Percentiles rank a stretch among this genome's conserved stretches.
phyloP scores from a whole-genome alignment of 2,888 invertebrate genomes.

The Sphecodes monilicornis region DNA sequence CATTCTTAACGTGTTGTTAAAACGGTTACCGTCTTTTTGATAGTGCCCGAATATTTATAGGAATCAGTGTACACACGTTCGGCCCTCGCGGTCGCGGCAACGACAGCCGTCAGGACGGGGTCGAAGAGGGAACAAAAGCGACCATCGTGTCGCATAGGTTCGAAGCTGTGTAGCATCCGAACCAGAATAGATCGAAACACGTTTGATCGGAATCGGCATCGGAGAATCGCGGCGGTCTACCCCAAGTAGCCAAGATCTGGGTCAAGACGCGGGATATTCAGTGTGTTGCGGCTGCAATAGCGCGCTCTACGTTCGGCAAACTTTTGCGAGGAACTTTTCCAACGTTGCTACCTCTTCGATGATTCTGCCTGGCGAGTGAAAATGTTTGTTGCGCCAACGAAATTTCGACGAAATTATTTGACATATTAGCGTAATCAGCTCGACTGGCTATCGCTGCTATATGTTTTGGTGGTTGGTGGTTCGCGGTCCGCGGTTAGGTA shows the following conservation, averaged over 20 bases:
- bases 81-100: no score
- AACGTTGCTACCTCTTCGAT: not conserved
- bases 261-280: slow-evolving; percentile 14
- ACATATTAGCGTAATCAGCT: not conserved
- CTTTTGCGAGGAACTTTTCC: not conserved
- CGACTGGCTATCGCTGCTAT: slow-evolving; percentile 23
- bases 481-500: slow-evolving; percentile 14
- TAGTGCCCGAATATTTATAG: no score
- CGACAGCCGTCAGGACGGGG: not conserved
- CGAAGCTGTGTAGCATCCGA: slow-evolving; percentile 7
- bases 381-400: not conserved
- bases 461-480: slow-evolving; percentile 26
- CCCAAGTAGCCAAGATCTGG: slow-evolving; percentile 18
- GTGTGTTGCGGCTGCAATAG: not conserved
- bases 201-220: slow-evolving; percentile 11
- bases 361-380: not conserved
- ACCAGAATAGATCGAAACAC: slow-evolving; percentile 35
- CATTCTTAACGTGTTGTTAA: no score
- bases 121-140: slow-evolving; percentile 39
- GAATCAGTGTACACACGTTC: no score
- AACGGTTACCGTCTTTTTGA: no score
- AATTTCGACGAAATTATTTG: not conserved
- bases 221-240: slow-evolving; percentile 14
- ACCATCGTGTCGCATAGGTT: not conserved
- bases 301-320: not conserved